Percentiles rank a stretch among this genome's conserved stretches.
These are phyloP conservation scores for Macquaria ambigua DNA, from an alignment of 2,113 vertebrate genomes.

Conservation along the genomic window DNA sequence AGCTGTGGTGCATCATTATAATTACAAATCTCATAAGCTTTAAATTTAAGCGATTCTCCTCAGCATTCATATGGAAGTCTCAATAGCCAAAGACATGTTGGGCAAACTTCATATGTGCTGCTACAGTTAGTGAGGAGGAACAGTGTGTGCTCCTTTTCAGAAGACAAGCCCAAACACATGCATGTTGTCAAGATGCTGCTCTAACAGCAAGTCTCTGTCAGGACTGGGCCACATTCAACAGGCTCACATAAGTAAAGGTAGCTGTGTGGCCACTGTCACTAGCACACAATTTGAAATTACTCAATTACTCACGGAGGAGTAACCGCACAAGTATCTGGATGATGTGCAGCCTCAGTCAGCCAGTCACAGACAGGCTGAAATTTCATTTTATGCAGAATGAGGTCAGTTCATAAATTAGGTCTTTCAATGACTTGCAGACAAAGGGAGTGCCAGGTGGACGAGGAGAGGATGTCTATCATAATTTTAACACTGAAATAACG, in stretches of 20 bases:
- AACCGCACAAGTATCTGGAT: conserved; percentile 2
- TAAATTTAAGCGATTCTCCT: background rate
- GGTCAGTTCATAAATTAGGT: conserved; percentile 56
- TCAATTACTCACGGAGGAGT: background rate
- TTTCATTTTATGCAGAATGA: conserved; percentile 46
- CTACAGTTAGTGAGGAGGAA: background rate
- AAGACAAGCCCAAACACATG: conserved; percentile 70
- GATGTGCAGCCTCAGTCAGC: background rate
- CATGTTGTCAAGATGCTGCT: conserved; percentile 39
- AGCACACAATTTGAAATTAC: background rate
- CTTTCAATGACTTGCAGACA: conserved; percentile 52
- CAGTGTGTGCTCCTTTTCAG: conserved; percentile 20
- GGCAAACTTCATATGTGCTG: background rate
- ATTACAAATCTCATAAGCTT: background rate
- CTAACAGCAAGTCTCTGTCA: conserved; percentile 27
- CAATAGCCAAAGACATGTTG: background rate
- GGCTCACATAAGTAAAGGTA: conserved; percentile 13
- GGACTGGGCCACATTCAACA: conserved; percentile 43
- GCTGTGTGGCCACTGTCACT: background rate
- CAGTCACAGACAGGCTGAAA: conserved; percentile 16
- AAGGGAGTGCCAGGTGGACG: conserved; percentile 38
- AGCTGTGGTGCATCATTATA: background rate
- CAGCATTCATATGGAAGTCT: background rate
- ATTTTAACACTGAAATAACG: background rate
- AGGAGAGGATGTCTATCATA: background rate